phyloP scores from a whole-genome alignment of 2,888 invertebrate species.

The Cosmorhoe ocellata region DNA sequence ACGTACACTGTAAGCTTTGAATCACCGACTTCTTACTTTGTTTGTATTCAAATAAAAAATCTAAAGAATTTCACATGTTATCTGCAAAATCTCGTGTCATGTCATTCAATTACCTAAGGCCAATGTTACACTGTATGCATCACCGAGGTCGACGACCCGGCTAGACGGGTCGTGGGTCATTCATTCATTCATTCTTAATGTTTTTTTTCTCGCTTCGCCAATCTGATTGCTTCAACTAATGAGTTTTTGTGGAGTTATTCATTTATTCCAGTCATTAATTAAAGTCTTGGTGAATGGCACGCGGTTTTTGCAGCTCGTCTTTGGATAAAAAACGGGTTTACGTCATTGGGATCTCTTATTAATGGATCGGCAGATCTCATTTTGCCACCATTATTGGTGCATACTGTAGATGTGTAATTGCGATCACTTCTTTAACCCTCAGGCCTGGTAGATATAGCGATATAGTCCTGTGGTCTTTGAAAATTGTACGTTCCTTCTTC shows the following conservation, averaged over 20 bases:
- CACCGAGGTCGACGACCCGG: constrained; percentile 45
- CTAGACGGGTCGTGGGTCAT: constrained; percentile 48
- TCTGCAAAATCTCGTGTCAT: constrained; percentile 27
- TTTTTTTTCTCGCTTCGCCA: constrained; percentile 36
- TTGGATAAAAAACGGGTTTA: constrained; percentile 1
- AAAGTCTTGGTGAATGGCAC: constrained; percentile 10
- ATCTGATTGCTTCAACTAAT: constrained; percentile 31
- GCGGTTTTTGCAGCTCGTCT: constrained; percentile 14
- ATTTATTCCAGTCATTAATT: constrained; percentile 29
- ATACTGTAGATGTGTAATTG: too few species aligned
- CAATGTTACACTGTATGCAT: constrained; percentile 37
- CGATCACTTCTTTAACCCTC: too few species aligned
- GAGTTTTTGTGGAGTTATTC: constrained; percentile 25
- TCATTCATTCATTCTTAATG: constrained; percentile 37
- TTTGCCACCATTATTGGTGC: constrained; percentile 1
- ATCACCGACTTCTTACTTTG: constrained; percentile 25
- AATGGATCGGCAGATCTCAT: constrained; percentile 3
- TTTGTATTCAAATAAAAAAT: constrained; percentile 18
- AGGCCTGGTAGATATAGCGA: too few species aligned
- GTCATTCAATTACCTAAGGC: constrained; percentile 28
- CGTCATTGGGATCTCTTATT: constrained; percentile 9
- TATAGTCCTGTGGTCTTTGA: too few species aligned
- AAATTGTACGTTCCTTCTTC: too few species aligned
- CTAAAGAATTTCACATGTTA: constrained; percentile 23
- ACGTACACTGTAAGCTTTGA: constrained; percentile 7